Conservation (phyloP, 2,888 invertebrate genomes). For the Stenchaetothrips biformis region DNA sequence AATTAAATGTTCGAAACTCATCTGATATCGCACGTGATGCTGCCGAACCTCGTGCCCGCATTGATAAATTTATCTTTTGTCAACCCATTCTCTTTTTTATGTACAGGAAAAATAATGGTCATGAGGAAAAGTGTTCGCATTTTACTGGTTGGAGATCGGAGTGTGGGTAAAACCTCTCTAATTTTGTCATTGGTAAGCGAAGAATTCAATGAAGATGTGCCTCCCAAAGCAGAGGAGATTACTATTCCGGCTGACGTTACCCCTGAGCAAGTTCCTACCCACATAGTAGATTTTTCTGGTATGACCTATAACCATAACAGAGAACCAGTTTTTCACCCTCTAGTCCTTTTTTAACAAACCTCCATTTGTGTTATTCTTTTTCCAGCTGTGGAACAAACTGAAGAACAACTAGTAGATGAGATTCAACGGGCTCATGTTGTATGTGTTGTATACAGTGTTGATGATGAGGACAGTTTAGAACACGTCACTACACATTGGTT, state of each 20-base stretch:
- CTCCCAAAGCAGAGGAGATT: conserved; percentile 91
- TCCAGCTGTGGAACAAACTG: conserved; percentile 75
- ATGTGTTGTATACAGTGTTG: conserved; percentile 94
- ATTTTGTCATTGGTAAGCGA: conserved; percentile 95
- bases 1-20: too few relatives aligned
- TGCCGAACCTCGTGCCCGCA: too few relatives aligned
- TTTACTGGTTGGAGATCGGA: conserved; percentile 87
- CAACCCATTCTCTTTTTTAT: too few relatives aligned
- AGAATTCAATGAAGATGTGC: conserved; percentile 94
- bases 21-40: too few relatives aligned
- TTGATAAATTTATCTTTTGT: too few relatives aligned
- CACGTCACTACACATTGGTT: conserved; percentile 91
- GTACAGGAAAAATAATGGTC: conserved; percentile 30
- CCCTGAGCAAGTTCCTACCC: conserved; percentile 96
- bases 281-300: conserved; percentile 95
- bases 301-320: conserved; percentile 36
- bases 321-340: neutral
- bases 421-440: conserved; percentile 92
- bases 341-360: neutral
- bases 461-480: conserved; percentile 85
- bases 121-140: conserved; percentile 64
- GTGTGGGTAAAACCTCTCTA: conserved; percentile 96
- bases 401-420: conserved; percentile 79
- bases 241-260: conserved; percentile 99
- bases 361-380: conserved; percentile 32